Conservation (phyloP, 2,888 invertebrate genomes). For the Trypoxylon attenuatum region DNA sequence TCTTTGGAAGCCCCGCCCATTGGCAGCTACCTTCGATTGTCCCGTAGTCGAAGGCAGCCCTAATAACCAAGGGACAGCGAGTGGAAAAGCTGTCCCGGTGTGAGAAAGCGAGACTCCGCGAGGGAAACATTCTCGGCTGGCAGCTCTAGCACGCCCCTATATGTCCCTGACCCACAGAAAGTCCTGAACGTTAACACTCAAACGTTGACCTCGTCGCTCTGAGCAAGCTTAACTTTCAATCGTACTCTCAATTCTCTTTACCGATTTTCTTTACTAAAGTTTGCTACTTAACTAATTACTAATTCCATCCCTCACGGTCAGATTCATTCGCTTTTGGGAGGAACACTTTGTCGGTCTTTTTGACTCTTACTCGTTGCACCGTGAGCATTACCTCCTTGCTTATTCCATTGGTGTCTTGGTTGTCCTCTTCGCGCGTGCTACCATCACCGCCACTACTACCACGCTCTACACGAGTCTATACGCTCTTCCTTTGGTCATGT, state of each 20-base stretch:
- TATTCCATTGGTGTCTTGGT: not conserved
- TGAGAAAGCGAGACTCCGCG: constrained; percentile 51
- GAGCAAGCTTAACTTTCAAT: constrained; percentile 4
- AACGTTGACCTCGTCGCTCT: constrained; percentile 46
- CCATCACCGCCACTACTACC: not conserved
- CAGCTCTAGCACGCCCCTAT: constrained; percentile 57
- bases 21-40: constrained; percentile 66
- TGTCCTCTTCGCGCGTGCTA: not conserved
- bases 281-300: too few relatives aligned
- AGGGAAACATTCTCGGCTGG: constrained; percentile 47
- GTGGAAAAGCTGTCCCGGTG: constrained; percentile 58
- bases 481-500: constrained; percentile 12
- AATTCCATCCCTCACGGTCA: not conserved
- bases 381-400: not conserved
- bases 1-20: constrained; percentile 64
- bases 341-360: not conserved
- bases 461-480: constrained; percentile 16
- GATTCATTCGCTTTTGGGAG: too few relatives aligned
- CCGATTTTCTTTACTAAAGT: too few relatives aligned
- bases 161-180: constrained; percentile 59
- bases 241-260: not conserved
- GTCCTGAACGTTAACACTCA: constrained; percentile 41
- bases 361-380: not conserved
- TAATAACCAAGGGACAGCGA: constrained; percentile 63
- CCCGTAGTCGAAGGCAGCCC: constrained; percentile 65